Base-by-base conservation (phyloP, 2,888 invertebrate genomes). In the Hoplodrina blanda region DNA sequence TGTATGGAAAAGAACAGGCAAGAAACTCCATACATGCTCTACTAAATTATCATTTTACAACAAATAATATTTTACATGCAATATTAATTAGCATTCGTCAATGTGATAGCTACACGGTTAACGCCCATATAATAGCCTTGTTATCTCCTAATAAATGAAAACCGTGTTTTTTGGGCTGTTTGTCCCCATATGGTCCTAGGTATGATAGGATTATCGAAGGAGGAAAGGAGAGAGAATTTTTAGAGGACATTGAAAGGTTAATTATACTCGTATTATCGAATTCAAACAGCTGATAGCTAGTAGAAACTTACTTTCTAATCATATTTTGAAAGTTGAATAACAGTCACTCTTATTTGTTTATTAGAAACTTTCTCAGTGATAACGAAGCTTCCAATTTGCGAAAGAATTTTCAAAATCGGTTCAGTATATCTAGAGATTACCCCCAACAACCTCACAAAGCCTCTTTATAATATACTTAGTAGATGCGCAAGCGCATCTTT, bases 101-200 rank as follows among this genome's bases (percentile, higher is more conserved):
- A 20, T 33, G 25, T 49, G 56, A 73, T 65, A 62, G 63, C 52
- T 53, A 17, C 15, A 17, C 10, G 13, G 69, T 62, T 65, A 55
- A 76, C 77, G 77, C 77, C 65, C 77, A 80, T 75, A 19, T 57
- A 64, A 80, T 62, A 62, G 1, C 17, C 46, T 19, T 59, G 49
- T 75, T 77, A 77, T 77, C 76, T 62, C 15, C 13, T 54, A 54
- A 67, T 30, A 52, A 10, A 62, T 46, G 19, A 50, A 52, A 55
- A 65, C 33, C 20, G 19, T 53, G 65, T 66, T 57, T 72, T 80
- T 61, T 52, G 30, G 33, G 4, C n/a, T 55, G 37, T 60, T 81
- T 55, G 37, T 60, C 76, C 57, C 52, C n/a, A 64, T 67, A 49
- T 69, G 50, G 44, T 67, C 4, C 1, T 19, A 11, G 6, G 13